These are phyloP conservation scores for Amphiprion ocellaris DNA, from an alignment of 2,113 vertebrate species.

Conservation along the genomic window DNA sequence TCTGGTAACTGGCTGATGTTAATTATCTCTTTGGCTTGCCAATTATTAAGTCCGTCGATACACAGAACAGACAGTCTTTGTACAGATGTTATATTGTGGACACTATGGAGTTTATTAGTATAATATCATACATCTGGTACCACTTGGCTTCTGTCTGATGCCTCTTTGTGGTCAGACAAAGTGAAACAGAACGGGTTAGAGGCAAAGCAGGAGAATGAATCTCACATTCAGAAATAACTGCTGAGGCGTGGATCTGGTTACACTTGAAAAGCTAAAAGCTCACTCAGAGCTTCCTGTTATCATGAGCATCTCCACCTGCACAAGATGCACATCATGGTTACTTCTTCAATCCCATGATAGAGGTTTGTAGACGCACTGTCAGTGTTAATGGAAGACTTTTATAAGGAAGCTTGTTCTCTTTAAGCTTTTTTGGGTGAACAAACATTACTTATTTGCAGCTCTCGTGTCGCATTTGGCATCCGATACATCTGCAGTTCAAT, in stretches of 20 bases:
- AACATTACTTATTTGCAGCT: neutral
- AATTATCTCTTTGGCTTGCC: too few relatives aligned
- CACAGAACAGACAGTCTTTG: too few relatives aligned
- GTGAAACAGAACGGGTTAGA: neutral
- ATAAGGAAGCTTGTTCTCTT: too few relatives aligned
- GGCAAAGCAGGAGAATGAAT: accelerated
- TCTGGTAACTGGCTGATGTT: too few relatives aligned
- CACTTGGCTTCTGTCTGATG: neutral
- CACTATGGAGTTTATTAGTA: neutral
- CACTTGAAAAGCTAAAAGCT: neutral
- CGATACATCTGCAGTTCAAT: neutral
- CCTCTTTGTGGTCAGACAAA: neutral
- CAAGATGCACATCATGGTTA: too few relatives aligned
- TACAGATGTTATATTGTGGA: too few relatives aligned
- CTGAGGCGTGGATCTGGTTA: neutral
- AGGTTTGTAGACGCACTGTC: too few relatives aligned
- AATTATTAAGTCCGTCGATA: too few relatives aligned
- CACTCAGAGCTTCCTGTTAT: neutral
- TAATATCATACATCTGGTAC: neutral
- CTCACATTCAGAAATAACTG: neutral
- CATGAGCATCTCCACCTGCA: too few relatives aligned
- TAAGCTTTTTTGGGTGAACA: too few relatives aligned
- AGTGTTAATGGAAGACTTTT: neutral
- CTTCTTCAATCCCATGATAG: too few relatives aligned
- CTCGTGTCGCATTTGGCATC: neutral